Percentiles rank a stretch among this genome's conserved stretches.
These are phyloP conservation scores for Halcyon smyrnensis DNA, from an alignment of 2,797 vertebrate species.

Conservation along the genomic window DNA sequence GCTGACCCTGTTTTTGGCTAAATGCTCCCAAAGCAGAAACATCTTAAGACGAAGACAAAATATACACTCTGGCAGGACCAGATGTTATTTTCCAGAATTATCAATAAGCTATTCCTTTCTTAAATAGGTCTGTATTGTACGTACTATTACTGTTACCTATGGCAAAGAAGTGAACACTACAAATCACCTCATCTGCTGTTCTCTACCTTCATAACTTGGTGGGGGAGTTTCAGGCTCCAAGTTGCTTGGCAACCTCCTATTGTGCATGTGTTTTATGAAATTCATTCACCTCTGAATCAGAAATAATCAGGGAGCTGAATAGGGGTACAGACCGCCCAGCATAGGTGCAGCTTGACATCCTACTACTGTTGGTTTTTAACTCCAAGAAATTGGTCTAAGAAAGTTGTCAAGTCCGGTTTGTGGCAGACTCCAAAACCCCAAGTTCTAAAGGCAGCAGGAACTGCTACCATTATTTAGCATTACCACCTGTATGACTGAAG, in stretches of 20 bases:
- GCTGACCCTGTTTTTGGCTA: not conserved
- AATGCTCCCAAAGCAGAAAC: not conserved
- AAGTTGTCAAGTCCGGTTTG: not conserved
- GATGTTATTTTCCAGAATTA: not conserved
- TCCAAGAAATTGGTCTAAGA: not conserved
- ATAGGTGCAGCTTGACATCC: not conserved
- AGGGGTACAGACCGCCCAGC: not conserved
- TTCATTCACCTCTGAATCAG: slow-evolving; percentile 71
- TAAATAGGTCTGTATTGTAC: not conserved
- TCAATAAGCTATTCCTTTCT: not conserved
- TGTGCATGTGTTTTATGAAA: slow-evolving; percentile 68
- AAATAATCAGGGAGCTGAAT: slow-evolving; percentile 46
- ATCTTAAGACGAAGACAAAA: not conserved
- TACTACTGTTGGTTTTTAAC: not conserved
- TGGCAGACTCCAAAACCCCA: not conserved
- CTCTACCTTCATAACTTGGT: slow-evolving; percentile 8
- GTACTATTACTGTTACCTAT: not conserved
- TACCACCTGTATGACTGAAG: not conserved
- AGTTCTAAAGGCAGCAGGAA: not conserved
- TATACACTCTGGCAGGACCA: not conserved
- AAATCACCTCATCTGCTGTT: not conserved
- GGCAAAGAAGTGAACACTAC: not conserved
- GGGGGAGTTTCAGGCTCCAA: slow-evolving; percentile 36
- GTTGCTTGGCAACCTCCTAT: slow-evolving; percentile 81
- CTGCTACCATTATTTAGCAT: not conserved